Percentiles rank a stretch among this genome's conserved stretches.
These are phyloP conservation scores for Ciconia maguari DNA, from an alignment of 2,113 vertebrate species.

Conservation along the genomic window DNA sequence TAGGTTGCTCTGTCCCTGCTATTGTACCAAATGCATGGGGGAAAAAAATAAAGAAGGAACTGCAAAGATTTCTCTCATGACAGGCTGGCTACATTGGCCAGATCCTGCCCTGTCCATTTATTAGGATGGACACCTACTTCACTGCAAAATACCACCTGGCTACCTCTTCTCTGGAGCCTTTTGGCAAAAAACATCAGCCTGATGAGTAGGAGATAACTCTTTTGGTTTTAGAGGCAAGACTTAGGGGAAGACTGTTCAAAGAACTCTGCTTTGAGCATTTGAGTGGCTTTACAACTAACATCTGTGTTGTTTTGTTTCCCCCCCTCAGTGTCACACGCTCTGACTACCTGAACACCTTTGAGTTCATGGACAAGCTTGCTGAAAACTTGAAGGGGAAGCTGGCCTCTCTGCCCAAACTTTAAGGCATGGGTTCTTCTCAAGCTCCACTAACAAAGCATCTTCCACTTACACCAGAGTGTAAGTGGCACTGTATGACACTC, in stretches of 20 bases:
- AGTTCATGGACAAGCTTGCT: constrained; percentile 96
- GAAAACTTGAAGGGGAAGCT: constrained; percentile 91
- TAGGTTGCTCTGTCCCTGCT: background rate
- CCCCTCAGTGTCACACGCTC: constrained; percentile 80
- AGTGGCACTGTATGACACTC: constrained; percentile 45
- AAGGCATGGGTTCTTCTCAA: constrained; percentile 29
- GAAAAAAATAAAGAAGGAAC: background rate
- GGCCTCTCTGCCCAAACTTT: constrained; percentile 83
- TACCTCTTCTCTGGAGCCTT: background rate
- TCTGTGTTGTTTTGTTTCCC: background rate
- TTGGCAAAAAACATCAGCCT: background rate
- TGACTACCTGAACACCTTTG: constrained; percentile 96
- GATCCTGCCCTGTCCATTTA: background rate
- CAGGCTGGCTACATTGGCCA: background rate
- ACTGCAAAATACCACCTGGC: background rate
- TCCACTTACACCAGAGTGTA: background rate
- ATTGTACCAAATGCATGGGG: background rate
- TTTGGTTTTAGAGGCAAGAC: background rate
- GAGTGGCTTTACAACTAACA: background rate
- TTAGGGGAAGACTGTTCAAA: background rate
- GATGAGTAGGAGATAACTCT: background rate
- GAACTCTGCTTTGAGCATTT: background rate
- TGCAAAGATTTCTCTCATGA: background rate
- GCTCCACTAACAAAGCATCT: background rate
- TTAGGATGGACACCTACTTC: background rate